Percentiles rank a stretch among this genome's conserved stretches.
These are phyloP conservation scores for Cydia splendana DNA, from an alignment of 1,140 invertebrate genomes.

Conservation along the genomic window DNA sequence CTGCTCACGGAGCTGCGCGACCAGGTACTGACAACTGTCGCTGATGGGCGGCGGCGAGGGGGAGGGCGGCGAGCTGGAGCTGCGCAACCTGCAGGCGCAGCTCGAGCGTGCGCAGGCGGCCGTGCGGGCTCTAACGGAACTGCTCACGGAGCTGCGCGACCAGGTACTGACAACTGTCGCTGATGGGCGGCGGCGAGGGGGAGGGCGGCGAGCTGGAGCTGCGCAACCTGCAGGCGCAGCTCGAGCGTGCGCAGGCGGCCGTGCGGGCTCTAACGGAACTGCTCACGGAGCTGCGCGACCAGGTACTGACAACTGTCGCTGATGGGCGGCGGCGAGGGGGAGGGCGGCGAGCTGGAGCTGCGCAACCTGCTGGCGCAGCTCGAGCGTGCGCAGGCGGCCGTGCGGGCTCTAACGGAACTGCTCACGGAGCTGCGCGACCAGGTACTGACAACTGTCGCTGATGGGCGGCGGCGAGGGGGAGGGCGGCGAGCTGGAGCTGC, in stretches of 20 bases:
- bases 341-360: too few relatives aligned
- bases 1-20: constrained; percentile 98
- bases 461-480: too few relatives aligned
- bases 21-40: too few relatives aligned
- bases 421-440: neutral
- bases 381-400: constrained; percentile 84
- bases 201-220: constrained; percentile 65
- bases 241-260: constrained; percentile 91
- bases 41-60: too few relatives aligned
- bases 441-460: too few relatives aligned
- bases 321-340: too few relatives aligned
- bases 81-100: neutral
- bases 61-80: too few relatives aligned
- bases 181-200: too few relatives aligned
- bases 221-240: constrained; percentile 90
- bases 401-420: neutral
- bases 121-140: constrained; percentile 61
- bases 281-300: constrained; percentile 93
- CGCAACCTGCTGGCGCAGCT: constrained; percentile 56
- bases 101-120: constrained; percentile 86
- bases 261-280: constrained; percentile 92
- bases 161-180: too few relatives aligned
- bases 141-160: constrained; percentile 92
- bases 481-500: constrained; percentile 73
- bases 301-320: too few relatives aligned